Conservation (phyloP, 2,797 vertebrate genomes). For the Schizothorax lantsangensis region DNA sequence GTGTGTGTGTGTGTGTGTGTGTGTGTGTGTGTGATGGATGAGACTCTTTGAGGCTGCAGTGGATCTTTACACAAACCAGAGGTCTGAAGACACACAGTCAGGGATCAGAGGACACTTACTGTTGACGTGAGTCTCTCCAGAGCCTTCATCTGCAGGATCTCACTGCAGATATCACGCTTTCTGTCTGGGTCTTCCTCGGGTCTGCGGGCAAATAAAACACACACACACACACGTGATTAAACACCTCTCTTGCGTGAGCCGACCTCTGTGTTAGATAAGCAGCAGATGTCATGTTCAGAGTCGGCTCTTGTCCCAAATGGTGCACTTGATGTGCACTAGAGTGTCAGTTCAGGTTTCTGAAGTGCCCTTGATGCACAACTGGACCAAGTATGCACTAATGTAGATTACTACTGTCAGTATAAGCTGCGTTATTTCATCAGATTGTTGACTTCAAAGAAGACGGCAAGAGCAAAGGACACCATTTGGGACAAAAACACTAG, state of each 20-base stretch:
- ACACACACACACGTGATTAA: constrained; percentile 22
- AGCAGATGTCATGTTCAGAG: not conserved
- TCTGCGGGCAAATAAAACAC: constrained; percentile 61
- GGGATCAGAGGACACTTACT: constrained; percentile 74
- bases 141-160: constrained; percentile 89
- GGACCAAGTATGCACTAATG: not conserved
- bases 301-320: not conserved
- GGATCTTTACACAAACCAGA: constrained; percentile 29
- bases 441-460: not conserved
- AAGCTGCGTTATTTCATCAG: not conserved
- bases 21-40: constrained; percentile 30
- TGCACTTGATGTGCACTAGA: constrained; percentile 7
- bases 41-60: constrained; percentile 28
- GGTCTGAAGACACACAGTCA: constrained; percentile 16
- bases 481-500: not conserved
- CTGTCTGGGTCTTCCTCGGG: constrained; percentile 85
- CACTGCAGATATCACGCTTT: constrained; percentile 88
- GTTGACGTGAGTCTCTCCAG: constrained; percentile 94
- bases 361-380: not conserved
- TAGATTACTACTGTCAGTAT: not conserved
- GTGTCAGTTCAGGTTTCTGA: not conserved
- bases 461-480: not conserved
- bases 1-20: no score
- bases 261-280: constrained; percentile 8
- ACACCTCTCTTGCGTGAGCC: not conserved